Evolutionary conservation across 2,797 vertebrate species (phyloP).

Genomic region (Phrynocephalus guinanensis): DNA sequence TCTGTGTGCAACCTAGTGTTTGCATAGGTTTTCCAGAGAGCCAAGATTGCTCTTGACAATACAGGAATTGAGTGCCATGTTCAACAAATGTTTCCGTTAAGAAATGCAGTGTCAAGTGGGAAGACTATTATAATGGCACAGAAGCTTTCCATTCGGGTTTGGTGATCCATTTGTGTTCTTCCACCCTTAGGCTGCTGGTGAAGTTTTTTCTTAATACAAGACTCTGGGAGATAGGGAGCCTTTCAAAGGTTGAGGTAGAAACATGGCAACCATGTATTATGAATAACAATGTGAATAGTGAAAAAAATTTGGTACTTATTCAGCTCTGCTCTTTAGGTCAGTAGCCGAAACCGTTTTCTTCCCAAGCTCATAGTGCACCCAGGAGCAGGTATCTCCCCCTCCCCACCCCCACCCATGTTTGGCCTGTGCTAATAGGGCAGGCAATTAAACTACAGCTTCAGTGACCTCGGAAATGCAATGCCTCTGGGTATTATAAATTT

Average conservation of each 20-base stretch:
- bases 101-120: slow-evolving; percentile 1
- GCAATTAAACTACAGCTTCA: slow-evolving; percentile 54
- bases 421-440: slow-evolving; percentile 55
- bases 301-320: neutral
- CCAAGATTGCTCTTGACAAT: slow-evolving; percentile 9
- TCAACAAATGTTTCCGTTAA: neutral
- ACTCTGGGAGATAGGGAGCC: neutral
- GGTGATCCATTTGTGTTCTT: neutral
- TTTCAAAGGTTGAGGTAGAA: slow-evolving; percentile 5
- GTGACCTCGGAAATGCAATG: slow-evolving; percentile 52
- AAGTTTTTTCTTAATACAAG: neutral
- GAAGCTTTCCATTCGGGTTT: neutral
- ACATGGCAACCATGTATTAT: neutral
- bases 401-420: neutral
- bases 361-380: neutral
- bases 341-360: slow-evolving; percentile 11
- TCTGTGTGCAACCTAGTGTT: slow-evolving; percentile 35
- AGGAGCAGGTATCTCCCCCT: neutral
- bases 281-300: slow-evolving; percentile 30
- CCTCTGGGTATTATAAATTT: slow-evolving; percentile 43
- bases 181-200: neutral
- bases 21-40: neutral
- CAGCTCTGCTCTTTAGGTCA: slow-evolving; percentile 13
- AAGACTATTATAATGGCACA: neutral
- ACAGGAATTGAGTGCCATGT: slow-evolving; percentile 9